Evolutionary conservation across 2,113 vertebrate genomes (phyloP), one percentile per base, ranked within the genome.

Genomic region (Pseudopodoces humilis): DNA sequence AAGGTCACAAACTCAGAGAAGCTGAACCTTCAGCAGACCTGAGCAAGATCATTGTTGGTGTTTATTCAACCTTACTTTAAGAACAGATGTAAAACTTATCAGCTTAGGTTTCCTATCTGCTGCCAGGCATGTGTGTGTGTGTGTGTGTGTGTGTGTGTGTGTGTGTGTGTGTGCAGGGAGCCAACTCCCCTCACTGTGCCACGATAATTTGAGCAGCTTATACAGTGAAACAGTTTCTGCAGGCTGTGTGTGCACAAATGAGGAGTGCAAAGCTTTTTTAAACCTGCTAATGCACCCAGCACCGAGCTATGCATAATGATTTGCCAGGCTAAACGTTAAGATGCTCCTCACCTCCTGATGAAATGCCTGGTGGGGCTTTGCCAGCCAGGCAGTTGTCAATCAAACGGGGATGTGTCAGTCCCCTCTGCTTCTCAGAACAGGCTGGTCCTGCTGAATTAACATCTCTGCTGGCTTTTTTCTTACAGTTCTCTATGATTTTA

Each of bases 141-240:
- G 17, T 17, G 7, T 10, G 9, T 41, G 28, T 14, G 17, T 17
- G 7, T 10, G 9, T 5, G 2, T 41, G 28, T 64, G 35, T n/a
- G 12, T 5, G 2, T 41, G 28, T 41, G 28, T 14, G 17, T 17
- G 7, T 10, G 9, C 17, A 58, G 39, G 49, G 46, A 70, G 7
- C 8, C 22, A 58, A 2, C 10, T 31, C 46, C 17, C 52, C 9
- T 62, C 2, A 0, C 60, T 64, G 35, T n/a, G 39, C 41, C 44
- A 8, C 16, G 3, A 35, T 4, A 17, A 33, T 72, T 33, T 39
- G 11, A 27, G 30, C 33, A 87, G 28, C 4, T 59, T 18, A 7
- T 1, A 7, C 30, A 20, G 9, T 15, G 17, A 20, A 71, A 4
- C 25, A 21, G 8, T 23, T 44, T 74, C 55, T 56, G 53, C n/a